These are phyloP conservation scores for Phataginus tetradactyla DNA, from an alignment of 2,797 vertebrate species.

Conservation along the genomic window DNA sequence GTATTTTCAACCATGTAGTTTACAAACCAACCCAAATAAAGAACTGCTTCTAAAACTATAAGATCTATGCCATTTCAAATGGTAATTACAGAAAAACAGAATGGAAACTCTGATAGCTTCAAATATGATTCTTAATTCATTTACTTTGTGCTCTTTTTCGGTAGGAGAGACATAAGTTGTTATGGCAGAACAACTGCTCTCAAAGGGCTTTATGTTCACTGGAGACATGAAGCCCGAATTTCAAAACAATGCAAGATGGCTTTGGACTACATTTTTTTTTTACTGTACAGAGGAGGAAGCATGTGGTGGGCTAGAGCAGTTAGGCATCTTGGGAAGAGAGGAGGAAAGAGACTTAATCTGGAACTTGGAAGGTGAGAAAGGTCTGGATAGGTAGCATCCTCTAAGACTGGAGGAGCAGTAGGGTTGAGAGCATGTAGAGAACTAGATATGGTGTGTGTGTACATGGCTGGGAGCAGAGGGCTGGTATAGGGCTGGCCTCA, in stretches of 20 bases:
- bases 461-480: neutral
- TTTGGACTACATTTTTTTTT: neutral
- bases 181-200: neutral
- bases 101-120: neutral
- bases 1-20: slow-evolving; percentile 65
- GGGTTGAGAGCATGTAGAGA: neutral
- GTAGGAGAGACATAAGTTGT: slow-evolving; percentile 2
- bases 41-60: slow-evolving; percentile 6
- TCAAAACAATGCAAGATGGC: neutral
- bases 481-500: neutral
- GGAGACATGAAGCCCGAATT: neutral
- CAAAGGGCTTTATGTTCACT: neutral
- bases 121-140: slow-evolving; percentile 29
- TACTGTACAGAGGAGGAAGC: neutral
- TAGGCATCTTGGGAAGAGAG: neutral
- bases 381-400: neutral
- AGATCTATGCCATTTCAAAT: slow-evolving; percentile 42
- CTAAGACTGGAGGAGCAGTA: neutral
- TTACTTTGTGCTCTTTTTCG: neutral
- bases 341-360: neutral
- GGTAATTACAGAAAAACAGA: slow-evolving; percentile 51
- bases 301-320: neutral
- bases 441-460: neutral
- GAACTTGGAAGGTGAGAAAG: neutral
- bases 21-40: slow-evolving; percentile 56